Percentiles rank a stretch among this genome's conserved stretches.
Evolutionary conservation across 2,113 vertebrate species (phyloP).

Genomic region (Proterorhinus semilunaris): DNA sequence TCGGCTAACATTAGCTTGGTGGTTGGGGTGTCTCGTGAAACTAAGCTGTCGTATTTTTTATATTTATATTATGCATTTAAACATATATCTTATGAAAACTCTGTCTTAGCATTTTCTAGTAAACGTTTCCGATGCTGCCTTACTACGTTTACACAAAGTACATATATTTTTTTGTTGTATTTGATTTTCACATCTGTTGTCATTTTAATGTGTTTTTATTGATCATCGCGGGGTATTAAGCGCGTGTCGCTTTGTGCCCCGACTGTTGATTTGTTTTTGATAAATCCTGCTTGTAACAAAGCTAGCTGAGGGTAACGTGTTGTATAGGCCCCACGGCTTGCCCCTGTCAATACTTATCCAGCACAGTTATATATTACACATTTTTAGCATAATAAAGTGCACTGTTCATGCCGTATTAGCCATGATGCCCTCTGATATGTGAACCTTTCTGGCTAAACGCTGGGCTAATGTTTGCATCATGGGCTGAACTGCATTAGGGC

Average conservation of each 20-base stretch:
- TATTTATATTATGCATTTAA: too few species aligned
- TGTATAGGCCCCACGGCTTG: conserved; percentile 64
- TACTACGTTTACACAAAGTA: too few species aligned
- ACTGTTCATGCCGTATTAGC: too few species aligned
- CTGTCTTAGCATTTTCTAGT: too few species aligned
- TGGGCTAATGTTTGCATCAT: conserved; percentile 24
- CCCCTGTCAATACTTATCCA: conserved; percentile 23
- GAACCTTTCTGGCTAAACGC: conserved; percentile 8
- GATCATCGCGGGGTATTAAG: not conserved
- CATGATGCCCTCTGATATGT: conserved; percentile 4
- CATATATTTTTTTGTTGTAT: too few species aligned
- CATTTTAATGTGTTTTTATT: not conserved
- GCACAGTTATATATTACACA: not conserved
- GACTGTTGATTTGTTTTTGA: not conserved
- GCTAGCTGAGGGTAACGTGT: conserved; percentile 20
- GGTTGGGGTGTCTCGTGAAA: not conserved
- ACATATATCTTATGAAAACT: too few species aligned
- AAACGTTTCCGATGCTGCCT: too few species aligned
- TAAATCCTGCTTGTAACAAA: not conserved
- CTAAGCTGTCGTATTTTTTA: not conserved
- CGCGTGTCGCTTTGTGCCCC: not conserved
- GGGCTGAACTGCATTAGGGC: not conserved
- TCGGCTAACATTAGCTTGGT: conserved; percentile 26
- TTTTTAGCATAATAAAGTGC: not conserved
- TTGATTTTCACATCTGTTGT: not conserved